Evolutionary conservation across 2,113 vertebrate genomes (phyloP).

Genomic region (Phalacrocorax pelagicus): DNA sequence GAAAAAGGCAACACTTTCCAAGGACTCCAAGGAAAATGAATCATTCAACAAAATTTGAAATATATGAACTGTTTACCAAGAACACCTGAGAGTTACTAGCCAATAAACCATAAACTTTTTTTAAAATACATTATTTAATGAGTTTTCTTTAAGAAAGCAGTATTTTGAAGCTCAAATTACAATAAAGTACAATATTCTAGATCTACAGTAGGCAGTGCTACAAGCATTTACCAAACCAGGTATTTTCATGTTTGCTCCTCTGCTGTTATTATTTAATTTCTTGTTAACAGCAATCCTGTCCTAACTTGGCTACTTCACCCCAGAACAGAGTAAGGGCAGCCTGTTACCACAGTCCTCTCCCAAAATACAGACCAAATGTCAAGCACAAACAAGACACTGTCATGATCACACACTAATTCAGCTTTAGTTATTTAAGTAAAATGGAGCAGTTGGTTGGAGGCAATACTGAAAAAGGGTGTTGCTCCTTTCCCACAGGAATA

Average conservation of each 20-base stretch:
- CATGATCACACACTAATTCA: neutral
- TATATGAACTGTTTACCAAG: neutral
- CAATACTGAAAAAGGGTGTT: neutral
- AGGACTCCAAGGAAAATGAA: neutral
- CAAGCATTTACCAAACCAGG: neutral
- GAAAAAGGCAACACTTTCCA: neutral
- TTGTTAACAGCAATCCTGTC: neutral
- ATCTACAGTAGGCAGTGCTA: neutral
- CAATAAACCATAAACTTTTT: neutral
- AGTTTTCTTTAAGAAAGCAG: conserved; percentile 33
- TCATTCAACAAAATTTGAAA: neutral
- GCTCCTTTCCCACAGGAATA: neutral
- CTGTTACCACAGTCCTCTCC: neutral
- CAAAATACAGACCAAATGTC: neutral
- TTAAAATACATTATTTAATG: conserved; percentile 32
- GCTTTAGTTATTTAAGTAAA: neutral
- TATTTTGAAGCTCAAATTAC: conserved; percentile 8
- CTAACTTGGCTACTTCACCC: neutral
- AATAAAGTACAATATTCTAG: conserved; percentile 10
- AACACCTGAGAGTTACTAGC: neutral
- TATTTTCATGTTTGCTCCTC: neutral
- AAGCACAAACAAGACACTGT: neutral
- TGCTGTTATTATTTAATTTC: neutral
- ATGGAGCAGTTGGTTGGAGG: neutral
- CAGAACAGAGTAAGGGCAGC: neutral